phyloP scores from a whole-genome alignment of 2,888 invertebrate genomes.

The Coenonympha arcania region DNA sequence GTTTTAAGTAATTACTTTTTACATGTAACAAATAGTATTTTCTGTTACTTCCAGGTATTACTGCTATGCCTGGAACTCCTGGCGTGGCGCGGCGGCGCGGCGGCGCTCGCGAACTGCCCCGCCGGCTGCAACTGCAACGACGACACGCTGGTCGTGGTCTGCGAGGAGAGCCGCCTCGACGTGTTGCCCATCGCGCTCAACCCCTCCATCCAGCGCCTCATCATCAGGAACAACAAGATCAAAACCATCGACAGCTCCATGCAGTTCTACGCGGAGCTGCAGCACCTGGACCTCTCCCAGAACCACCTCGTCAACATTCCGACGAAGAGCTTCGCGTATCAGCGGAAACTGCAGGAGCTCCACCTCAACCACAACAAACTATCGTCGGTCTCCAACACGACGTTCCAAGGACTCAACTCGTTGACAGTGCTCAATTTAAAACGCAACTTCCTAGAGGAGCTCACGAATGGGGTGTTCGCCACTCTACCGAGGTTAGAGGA shows the following conservation, averaged over 20 bases:
- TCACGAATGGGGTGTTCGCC: constrained; percentile 82
- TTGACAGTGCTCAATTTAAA: constrained; percentile 86
- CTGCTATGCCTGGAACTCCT: constrained; percentile 55
- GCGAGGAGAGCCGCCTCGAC: constrained; percentile 88
- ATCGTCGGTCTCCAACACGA: constrained; percentile 83
- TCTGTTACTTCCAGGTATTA: constrained; percentile 56
- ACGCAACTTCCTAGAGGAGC: constrained; percentile 85
- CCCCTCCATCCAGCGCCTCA: constrained; percentile 89
- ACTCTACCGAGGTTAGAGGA: constrained; percentile 85
- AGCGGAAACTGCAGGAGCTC: constrained; percentile 86
- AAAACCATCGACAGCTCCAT: constrained; percentile 91
- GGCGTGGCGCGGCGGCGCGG: constrained; percentile 60
- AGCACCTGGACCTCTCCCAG: constrained; percentile 86
- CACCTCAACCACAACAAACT: constrained; percentile 90
- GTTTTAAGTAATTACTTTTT: too few relatives aligned
- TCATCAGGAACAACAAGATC: constrained; percentile 88
- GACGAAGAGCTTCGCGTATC: constrained; percentile 83
- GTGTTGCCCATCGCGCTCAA: constrained; percentile 93
- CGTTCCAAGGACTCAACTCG: constrained; percentile 84
- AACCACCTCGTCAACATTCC: constrained; percentile 89
- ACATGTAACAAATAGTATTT: not conserved
- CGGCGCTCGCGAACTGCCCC: constrained; percentile 86
- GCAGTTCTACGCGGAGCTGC: constrained; percentile 90
- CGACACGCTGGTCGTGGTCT: constrained; percentile 88
- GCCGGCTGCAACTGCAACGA: constrained; percentile 91